Base-by-base conservation (phyloP, 2,113 vertebrate species). In the Ancistrus triradiatus region DNA sequence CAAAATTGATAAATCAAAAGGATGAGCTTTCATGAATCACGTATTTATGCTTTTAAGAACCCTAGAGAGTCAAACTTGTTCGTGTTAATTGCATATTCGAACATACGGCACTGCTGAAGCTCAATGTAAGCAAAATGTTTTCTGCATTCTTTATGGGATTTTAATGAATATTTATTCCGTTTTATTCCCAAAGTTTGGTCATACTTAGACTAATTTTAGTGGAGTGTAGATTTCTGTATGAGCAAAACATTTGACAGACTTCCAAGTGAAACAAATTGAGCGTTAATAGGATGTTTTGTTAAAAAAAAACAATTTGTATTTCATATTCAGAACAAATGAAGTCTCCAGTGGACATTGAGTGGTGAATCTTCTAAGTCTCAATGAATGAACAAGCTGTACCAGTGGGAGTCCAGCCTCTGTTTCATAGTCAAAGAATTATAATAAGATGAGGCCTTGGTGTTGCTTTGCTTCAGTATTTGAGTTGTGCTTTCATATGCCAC, bases 311-410 rank as follows among this genome's bases (percentile, higher is more conserved):
- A n/a, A n/a, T n/a, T n/a, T n/a, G n/a, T n/a, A n/a, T n/a, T n/a
- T n/a, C n/a, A n/a, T n/a, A n/a, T n/a, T n/a, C n/a, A n/a, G n/a
- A n/a, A n/a, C n/a, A n/a, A n/a, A n/a, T n/a, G n/a, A n/a, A n/a
- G 8, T 65, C 55, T 19, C 6, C 9, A 7, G 4, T 6, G 17
- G 5, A 70, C 49, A 37, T 40, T 50, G 71, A 56, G 68, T 58
- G 77, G 52, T 33, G 72, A 80, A 62, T 76, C 76, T 51, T 57
- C 37, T 44, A 75, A 61, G 68, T 75, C 69, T 76, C 74, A 83
- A 84, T 74, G 55, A 80, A 80, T 80, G 53, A 70, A 8, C 73
- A 80, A 33, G 50, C 46, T 57, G 38, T 6, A 71, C 68, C 57
- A 18, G 21, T 55, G 64, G 55, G 56, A 66, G n/a, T 8, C n/a